These are phyloP conservation scores for Drosophila cognata DNA, from an alignment of 2,888 invertebrate species.

Conservation along the genomic window DNA sequence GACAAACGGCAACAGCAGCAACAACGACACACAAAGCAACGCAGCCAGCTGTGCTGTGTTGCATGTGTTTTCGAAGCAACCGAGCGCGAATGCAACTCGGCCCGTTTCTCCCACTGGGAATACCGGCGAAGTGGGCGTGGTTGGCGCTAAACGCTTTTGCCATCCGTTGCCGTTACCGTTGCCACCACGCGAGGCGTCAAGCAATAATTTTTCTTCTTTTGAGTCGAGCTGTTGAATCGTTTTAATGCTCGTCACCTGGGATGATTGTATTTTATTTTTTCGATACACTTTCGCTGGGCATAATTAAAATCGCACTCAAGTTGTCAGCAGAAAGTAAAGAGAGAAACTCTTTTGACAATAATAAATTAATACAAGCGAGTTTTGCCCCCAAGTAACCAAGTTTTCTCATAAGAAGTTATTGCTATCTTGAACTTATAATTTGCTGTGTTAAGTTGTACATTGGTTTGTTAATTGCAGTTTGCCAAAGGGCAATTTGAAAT, in stretches of 20 bases:
- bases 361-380: background rate
- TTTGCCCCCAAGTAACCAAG: background rate
- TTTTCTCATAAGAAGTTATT: background rate
- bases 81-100: slow-evolving; percentile 56
- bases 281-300: slow-evolving; percentile 16
- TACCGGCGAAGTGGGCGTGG: slow-evolving; percentile 27
- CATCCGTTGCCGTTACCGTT: slow-evolving; percentile 58
- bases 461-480: background rate
- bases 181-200: slow-evolving; percentile 55
- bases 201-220: slow-evolving; percentile 81
- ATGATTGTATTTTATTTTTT: slow-evolving; percentile 41
- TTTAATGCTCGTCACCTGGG: slow-evolving; percentile 83
- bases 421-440: background rate
- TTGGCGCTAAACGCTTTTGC: slow-evolving; percentile 62
- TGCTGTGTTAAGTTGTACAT: background rate
- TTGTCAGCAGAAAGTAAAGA: background rate
- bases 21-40: slow-evolving; percentile 42
- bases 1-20: slow-evolving; percentile 45
- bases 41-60: slow-evolving; percentile 13
- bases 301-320: background rate
- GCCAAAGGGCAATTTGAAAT: background rate
- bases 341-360: background rate
- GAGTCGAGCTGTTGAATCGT: slow-evolving; percentile 83
- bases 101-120: slow-evolving; percentile 1
- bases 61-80: slow-evolving; percentile 57